phyloP scores from a whole-genome alignment of 2,888 invertebrate genomes.

The Drosophila subquinaria region DNA sequence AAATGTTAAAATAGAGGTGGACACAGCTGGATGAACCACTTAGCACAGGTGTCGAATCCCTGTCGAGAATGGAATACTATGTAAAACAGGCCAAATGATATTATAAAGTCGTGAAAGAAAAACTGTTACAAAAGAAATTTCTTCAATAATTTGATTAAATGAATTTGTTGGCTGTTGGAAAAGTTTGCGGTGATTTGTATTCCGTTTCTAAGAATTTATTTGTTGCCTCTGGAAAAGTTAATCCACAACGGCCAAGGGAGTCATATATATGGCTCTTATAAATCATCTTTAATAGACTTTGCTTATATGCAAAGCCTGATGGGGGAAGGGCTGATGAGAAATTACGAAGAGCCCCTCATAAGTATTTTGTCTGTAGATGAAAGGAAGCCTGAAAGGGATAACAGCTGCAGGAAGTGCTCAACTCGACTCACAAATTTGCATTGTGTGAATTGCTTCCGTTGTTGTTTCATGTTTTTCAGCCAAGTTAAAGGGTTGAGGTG shows the following conservation, averaged over 20 bases:
- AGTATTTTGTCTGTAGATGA: slow-evolving; percentile 25
- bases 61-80: slow-evolving; percentile 4
- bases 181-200: slow-evolving; percentile 45
- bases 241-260: slow-evolving; percentile 24
- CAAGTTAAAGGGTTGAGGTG: slow-evolving; percentile 18
- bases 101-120: slow-evolving; percentile 6
- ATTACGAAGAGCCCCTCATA: slow-evolving; percentile 29
- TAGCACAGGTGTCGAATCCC: slow-evolving; percentile 11
- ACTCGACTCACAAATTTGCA: slow-evolving; percentile 62
- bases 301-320: slow-evolving; percentile 14
- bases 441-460: slow-evolving; percentile 71
- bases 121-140: slow-evolving; percentile 12
- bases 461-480: slow-evolving; percentile 33
- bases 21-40: slow-evolving; percentile 2
- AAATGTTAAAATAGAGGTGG: background rate
- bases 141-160: slow-evolving; percentile 5
- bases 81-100: slow-evolving; percentile 3
- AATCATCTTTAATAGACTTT: slow-evolving; percentile 51
- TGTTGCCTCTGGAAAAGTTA: slow-evolving; percentile 17
- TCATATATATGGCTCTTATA: slow-evolving; percentile 29
- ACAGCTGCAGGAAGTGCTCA: slow-evolving; percentile 48
- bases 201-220: slow-evolving; percentile 22
- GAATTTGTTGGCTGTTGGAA: background rate
- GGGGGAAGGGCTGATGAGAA: slow-evolving; percentile 23
- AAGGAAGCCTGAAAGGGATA: slow-evolving; percentile 28